Percentiles rank a stretch among this genome's conserved stretches.
phyloP scores from a whole-genome alignment of 53 echinoderm and acorn worm genomes.

The Apostichopus leukothele region DNA sequence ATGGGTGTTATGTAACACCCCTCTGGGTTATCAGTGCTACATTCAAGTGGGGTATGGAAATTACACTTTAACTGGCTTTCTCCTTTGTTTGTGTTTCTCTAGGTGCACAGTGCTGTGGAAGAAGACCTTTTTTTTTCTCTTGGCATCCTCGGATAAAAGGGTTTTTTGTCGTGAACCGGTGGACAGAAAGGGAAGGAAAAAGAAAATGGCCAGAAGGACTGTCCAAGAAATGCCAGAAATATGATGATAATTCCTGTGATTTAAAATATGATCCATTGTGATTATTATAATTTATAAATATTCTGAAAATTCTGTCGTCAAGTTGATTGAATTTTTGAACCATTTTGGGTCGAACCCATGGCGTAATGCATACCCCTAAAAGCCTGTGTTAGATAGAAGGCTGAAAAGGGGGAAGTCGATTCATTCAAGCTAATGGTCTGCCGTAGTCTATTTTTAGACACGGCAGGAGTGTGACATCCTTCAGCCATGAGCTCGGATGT shows the following conservation, averaged over 20 bases:
- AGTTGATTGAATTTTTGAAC: too few species aligned
- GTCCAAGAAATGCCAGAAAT: neutral
- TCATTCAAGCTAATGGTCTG: neutral
- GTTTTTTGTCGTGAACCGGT: neutral
- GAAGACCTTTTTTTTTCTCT: neutral
- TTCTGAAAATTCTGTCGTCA: too few species aligned
- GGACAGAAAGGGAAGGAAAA: neutral
- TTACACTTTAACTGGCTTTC: slow-evolving; percentile 31
- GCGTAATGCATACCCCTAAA: too few species aligned
- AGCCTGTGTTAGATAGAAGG: too few species aligned
- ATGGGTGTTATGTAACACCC: slow-evolving; percentile 46
- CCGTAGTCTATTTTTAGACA: slow-evolving; percentile 33
- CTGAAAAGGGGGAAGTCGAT: too few species aligned
- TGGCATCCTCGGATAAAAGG: neutral
- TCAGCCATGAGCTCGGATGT: slow-evolving; percentile 48
- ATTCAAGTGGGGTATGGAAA: slow-evolving; percentile 15
- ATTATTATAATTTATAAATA: too few species aligned
- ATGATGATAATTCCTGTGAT: neutral
- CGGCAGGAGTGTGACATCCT: slow-evolving; percentile 1
- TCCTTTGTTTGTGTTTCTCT: slow-evolving; percentile 19
- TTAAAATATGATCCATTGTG: too few species aligned
- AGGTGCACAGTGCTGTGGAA: slow-evolving; percentile 5
- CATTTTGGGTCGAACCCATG: too few species aligned
- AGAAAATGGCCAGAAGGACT: neutral
- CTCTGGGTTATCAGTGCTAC: slow-evolving; percentile 16